phyloP scores from a whole-genome alignment of 2,888 invertebrate species.

The Synanthedon myopaeformis region DNA sequence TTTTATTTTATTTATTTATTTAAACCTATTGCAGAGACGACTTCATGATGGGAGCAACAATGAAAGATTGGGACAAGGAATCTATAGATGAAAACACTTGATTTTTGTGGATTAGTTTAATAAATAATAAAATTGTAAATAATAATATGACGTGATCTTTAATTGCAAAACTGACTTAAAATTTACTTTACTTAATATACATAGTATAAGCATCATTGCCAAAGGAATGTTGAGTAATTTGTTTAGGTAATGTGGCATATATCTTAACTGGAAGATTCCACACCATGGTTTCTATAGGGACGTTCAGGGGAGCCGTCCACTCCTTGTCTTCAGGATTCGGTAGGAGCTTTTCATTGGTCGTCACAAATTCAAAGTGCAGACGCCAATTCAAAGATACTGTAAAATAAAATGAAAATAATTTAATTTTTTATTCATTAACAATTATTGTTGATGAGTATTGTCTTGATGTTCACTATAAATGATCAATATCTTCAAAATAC shows the following conservation, averaged over 20 bases:
- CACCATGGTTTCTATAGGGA: constrained; percentile 97
- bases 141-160: constrained; percentile 1
- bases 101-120: constrained; percentile 4
- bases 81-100: constrained; percentile 50
- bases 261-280: constrained; percentile 97
- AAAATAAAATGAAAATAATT: constrained; percentile 18
- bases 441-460: no score
- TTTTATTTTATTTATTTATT: no score
- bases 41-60: constrained; percentile 89
- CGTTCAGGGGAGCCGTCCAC: constrained; percentile 87
- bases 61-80: constrained; percentile 93
- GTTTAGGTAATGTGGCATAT: constrained; percentile 89
- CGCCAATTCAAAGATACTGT: constrained; percentile 91
- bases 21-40: constrained; percentile 77
- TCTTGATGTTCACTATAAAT: no score
- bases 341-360: constrained; percentile 76
- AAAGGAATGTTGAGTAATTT: constrained; percentile 76
- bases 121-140: constrained; percentile 2
- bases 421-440: no score
- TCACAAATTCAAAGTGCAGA: constrained; percentile 97
- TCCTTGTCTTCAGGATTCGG: constrained; percentile 69
- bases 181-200: constrained; percentile 25
- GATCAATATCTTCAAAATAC: no score
- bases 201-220: constrained; percentile 60
- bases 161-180: not conserved